A percentile compares a stretch with the other conserved stretches of the same genome.
These are phyloP conservation scores for Urocolius indicus DNA, from an alignment of 2,113 vertebrate species.

Conservation along the genomic window DNA sequence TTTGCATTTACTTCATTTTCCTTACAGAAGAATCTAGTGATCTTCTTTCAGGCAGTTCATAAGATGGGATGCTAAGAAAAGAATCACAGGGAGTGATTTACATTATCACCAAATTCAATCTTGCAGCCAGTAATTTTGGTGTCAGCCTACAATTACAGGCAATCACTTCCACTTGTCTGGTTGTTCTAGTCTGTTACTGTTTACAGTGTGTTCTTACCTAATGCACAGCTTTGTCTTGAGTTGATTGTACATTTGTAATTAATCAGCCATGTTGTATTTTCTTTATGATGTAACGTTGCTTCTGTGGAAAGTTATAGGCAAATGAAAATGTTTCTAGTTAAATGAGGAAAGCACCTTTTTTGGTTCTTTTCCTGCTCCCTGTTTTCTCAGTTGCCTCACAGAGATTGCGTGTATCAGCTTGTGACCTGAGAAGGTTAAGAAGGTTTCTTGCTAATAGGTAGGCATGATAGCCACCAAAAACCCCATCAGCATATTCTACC, in stretches of 20 bases:
- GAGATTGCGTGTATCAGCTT: not conserved
- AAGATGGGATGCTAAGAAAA: constrained; percentile 26
- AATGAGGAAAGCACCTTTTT: not conserved
- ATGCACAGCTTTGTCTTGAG: not conserved
- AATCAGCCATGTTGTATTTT: not conserved
- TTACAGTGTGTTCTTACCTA: constrained; percentile 1
- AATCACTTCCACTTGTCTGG: not conserved
- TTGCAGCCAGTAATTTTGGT: constrained; percentile 61
- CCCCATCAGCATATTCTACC: accelerated
- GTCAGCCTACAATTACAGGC: constrained; percentile 34
- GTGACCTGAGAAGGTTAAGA: not conserved
- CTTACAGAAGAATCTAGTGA: not conserved
- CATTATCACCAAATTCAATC: constrained; percentile 55
- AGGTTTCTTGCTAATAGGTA: not conserved
- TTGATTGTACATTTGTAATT: not conserved
- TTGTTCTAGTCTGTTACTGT: not conserved
- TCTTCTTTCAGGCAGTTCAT: constrained; percentile 12
- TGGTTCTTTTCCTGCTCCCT: not conserved
- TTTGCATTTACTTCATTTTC: constrained; percentile 4
- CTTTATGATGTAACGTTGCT: not conserved
- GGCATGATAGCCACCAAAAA: not conserved
- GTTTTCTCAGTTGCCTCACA: not conserved
- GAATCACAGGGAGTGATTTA: constrained; percentile 47
- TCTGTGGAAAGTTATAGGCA: not conserved
- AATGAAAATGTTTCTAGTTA: not conserved